Evolutionary conservation across 23 tunicate species (phyloP).

Genomic region (Ascidia mentula): DNA sequence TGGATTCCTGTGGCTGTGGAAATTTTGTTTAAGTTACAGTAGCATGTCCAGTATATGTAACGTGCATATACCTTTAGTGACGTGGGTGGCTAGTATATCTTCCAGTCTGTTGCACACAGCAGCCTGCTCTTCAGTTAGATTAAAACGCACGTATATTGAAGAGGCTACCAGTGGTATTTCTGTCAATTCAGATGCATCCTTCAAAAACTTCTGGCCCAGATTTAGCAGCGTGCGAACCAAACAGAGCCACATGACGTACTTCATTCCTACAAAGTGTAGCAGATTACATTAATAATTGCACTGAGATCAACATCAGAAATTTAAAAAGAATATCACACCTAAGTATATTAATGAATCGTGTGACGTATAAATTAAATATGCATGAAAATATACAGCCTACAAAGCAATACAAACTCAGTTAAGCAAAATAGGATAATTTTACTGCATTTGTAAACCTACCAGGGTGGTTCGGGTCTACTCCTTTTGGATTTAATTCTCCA

Average conservation of each 20-base stretch:
- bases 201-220: conserved; percentile 87
- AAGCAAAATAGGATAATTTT: too few relatives aligned
- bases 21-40: neutral
- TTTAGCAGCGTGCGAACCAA: conserved; percentile 78
- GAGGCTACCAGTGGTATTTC: conserved; percentile 79
- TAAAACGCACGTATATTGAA: conserved; percentile 62
- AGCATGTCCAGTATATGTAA: neutral
- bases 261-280: conserved; percentile 63
- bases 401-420: too few relatives aligned
- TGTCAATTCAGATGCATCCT: conserved; percentile 77
- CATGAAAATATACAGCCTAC: too few relatives aligned
- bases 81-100: conserved; percentile 81
- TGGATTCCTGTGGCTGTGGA: conserved; percentile 88
- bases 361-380: too few relatives aligned
- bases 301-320: too few relatives aligned
- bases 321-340: too few relatives aligned
- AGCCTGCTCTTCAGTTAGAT: conserved; percentile 78
- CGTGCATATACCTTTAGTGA: conserved; percentile 58
- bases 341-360: too few relatives aligned
- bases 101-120: conserved; percentile 60
- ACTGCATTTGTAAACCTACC: conserved; percentile 39
- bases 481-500: conserved; percentile 76
- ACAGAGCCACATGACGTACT: conserved; percentile 92
- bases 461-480: conserved; percentile 78
- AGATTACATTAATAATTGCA: too few relatives aligned